Evolutionary conservation across 2,797 vertebrate genomes (phyloP), one percentile per base, ranked within the genome.

Genomic region (Sebastes vulpes): DNA sequence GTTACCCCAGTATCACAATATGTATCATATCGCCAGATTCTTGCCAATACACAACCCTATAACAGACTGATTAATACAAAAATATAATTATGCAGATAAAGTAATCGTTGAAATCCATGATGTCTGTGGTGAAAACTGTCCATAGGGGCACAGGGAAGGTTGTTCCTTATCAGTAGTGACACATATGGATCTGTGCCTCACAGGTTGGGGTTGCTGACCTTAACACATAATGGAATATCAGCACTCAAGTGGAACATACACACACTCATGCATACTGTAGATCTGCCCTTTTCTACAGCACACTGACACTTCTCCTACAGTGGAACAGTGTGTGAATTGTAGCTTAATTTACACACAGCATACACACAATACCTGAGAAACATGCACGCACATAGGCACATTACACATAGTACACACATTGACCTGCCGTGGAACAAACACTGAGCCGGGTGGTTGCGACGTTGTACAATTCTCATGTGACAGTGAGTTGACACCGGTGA

Each of bases 181-280:
- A 65, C 18, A 12, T 65, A 83, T 82, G n/a, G 67, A 82, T 79
- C 56, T 26, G 11, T 6, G 58, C 38, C 58, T 85, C 75, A 66
- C 32, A 64, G 20, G 32, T 3, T n/a, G 29, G 52, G 18, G 35
- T 35, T n/a, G 26, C 28, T 75, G 66, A 75, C 63, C 56, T 75
- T 26, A 35, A 35, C 38, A 57, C 42, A 46, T 57, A 18, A 56
- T 42, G 23, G 18, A 57, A 66, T 58, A 56, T 70, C 11, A 35
- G 32, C 67, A 38, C 64, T 35, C 26, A 38, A 31, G 66, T 68
- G 60, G 29, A 75, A 83, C 31, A 16, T n/a, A 28, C 31, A 28
- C 72, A 54, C 68, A 29, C 20, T 14, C 42, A 10, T 42, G 50
- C 42, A 42, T 42, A 42, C 38, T 14, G 18, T 10, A 54, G n/a